Base-by-base conservation (phyloP, 2,888 invertebrate genomes). In the Blomia tropicalis region DNA sequence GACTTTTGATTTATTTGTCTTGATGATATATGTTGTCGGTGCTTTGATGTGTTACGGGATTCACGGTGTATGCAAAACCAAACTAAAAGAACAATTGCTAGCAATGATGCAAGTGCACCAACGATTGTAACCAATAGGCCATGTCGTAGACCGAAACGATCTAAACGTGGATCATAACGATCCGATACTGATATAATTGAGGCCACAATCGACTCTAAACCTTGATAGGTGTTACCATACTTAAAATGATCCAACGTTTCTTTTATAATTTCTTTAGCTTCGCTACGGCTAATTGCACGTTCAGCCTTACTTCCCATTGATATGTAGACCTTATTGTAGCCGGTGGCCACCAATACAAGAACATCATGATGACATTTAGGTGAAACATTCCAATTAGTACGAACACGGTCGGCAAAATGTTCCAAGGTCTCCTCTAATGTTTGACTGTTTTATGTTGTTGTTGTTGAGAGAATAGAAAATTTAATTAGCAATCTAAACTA, bases 281-380 rank as follows among this genome's bases (percentile, higher is more conserved):
- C 51, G 7, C 7, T 11, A n/a, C 11, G 22, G 22, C 51, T n/a
- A 47, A 47, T 27, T 14, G n/a, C 51, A 7, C 51, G 51, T 47
- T 47, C 51, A 14, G 51, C 51, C n/a, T 47, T 47, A 19, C 7
- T 14, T 22, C 51, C 51, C 51, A 47, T 47, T 19, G 51, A 36
- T 36, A 11, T 17, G 36, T 36, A 36, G 7, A 36, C 36, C 36
- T 36, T 36, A 36, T 36, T 36, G 17, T 36, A 36, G 17, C 36
- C 36, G 36, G 36, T 36, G 7, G 36, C 7, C 17, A 36, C 17
- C 27, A 59, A 59, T 43, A 59, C 43, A 3, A 59, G 47, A 14
- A 59, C 60, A 59, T 59, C 60, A n/a, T 56, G 43, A 3, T 43
- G 22, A 25, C 60, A 59, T 2, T 29, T 23, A 47, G 19, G 47